Evolutionary conservation across 2,888 invertebrate species (phyloP).

Genomic region (Laspeyria flexula): DNA sequence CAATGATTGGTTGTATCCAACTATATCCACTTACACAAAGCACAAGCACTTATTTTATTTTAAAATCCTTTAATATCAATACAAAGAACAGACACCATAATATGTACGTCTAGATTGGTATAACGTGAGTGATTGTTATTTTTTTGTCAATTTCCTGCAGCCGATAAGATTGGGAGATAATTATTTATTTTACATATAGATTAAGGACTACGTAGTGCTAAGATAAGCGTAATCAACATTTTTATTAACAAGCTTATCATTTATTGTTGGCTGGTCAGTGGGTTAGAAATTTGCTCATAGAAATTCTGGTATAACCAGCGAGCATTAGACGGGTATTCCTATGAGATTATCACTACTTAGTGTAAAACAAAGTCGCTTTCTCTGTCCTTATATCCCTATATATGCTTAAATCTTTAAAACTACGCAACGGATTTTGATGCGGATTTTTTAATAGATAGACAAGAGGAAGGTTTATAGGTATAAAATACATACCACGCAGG

Average conservation of each 20-base stretch:
- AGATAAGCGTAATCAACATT: constrained; percentile 18
- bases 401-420: no score
- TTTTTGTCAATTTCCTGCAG: constrained; percentile 43
- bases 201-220: constrained; percentile 27
- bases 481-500: no score
- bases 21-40: neutral
- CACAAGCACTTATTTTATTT: neutral
- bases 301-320: no score
- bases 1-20: no score
- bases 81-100: neutral
- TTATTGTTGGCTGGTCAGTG: neutral
- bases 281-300: neutral
- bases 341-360: no score
- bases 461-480: no score
- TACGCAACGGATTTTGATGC: no score
- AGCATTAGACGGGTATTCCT: no score
- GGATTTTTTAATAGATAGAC: no score
- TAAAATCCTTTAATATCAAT: neutral
- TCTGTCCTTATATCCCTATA: no score
- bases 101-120: constrained; percentile 20
- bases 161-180: constrained; percentile 59
- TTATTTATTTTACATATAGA: constrained; percentile 54
- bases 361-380: no score
- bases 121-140: constrained; percentile 39
- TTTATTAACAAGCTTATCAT: constrained; percentile 7